These are phyloP conservation scores for Trichoplusia ni DNA, from an alignment of 1,140 invertebrate species.

Conservation along the genomic window DNA sequence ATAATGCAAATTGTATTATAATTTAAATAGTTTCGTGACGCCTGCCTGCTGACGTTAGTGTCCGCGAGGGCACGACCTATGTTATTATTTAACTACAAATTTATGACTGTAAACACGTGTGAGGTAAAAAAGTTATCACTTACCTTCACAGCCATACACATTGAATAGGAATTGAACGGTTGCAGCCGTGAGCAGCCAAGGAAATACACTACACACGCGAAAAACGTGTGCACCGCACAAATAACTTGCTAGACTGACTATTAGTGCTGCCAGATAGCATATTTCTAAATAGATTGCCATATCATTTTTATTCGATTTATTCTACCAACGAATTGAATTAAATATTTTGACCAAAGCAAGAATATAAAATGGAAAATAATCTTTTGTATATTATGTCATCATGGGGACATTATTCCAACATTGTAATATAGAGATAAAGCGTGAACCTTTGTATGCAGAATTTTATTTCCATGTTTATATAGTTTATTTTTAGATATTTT, in stretches of 20 bases:
- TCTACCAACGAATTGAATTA: background rate
- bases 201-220: slow-evolving; percentile 74
- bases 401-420: no score
- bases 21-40: slow-evolving; percentile 61
- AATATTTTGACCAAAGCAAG: no score
- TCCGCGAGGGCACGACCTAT: slow-evolving; percentile 61
- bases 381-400: no score
- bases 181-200: slow-evolving; percentile 78
- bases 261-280: slow-evolving; percentile 40
- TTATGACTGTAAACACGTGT: slow-evolving; percentile 12
- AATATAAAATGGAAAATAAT: no score
- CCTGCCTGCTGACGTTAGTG: slow-evolving; percentile 61
- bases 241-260: slow-evolving; percentile 60
- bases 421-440: no score
- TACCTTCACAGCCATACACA: slow-evolving; percentile 82
- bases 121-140: slow-evolving; percentile 47
- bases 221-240: slow-evolving; percentile 75
- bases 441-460: no score
- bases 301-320: background rate
- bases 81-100: slow-evolving; percentile 23
- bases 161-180: slow-evolving; percentile 81
- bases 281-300: background rate
- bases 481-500: no score
- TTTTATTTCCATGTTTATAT: no score
- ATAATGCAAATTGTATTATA: slow-evolving; percentile 41